Conservation (phyloP, 2,888 invertebrate genomes). For the Gandaritis pyraliata region DNA sequence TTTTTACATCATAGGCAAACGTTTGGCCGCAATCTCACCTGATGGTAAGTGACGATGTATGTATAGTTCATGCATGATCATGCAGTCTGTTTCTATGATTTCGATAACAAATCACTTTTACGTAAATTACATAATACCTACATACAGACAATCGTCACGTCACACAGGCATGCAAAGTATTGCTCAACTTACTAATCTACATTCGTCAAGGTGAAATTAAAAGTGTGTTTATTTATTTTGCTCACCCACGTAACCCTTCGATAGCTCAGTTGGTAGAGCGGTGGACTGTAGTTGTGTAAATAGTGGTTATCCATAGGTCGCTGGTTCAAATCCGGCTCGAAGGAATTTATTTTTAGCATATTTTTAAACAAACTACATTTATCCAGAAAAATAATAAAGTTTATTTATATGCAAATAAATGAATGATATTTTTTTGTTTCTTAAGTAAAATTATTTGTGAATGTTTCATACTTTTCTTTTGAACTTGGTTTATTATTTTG, state of each 20-base stretch:
- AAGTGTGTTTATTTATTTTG: slow-evolving; percentile 24
- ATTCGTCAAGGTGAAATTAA: slow-evolving; percentile 30
- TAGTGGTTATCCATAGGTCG: slow-evolving; percentile 81
- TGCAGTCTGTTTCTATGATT: no score
- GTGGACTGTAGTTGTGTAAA: slow-evolving; percentile 78
- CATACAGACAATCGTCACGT: slow-evolving; percentile 4
- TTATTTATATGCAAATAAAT: no score
- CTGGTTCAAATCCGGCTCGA: slow-evolving; percentile 86
- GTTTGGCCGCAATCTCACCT: no score
- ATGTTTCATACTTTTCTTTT: no score
- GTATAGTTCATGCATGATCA: no score
- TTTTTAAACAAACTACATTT: neutral
- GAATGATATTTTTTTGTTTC: no score
- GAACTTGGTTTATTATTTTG: no score
- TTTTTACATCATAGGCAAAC: no score
- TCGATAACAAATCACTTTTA: neutral
- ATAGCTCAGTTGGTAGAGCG: slow-evolving; percentile 86
- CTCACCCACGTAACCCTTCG: slow-evolving; percentile 62
- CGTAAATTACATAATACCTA: neutral
- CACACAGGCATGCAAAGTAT: neutral
- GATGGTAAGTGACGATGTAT: no score
- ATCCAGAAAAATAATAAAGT: no score
- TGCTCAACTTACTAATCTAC: slow-evolving; percentile 14
- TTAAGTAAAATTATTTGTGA: no score
- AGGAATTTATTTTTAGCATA: slow-evolving; percentile 58